Evolutionary conservation across 2,113 vertebrate genomes (phyloP), one percentile per base, ranked within the genome.

Genomic region (Grus americana): DNA sequence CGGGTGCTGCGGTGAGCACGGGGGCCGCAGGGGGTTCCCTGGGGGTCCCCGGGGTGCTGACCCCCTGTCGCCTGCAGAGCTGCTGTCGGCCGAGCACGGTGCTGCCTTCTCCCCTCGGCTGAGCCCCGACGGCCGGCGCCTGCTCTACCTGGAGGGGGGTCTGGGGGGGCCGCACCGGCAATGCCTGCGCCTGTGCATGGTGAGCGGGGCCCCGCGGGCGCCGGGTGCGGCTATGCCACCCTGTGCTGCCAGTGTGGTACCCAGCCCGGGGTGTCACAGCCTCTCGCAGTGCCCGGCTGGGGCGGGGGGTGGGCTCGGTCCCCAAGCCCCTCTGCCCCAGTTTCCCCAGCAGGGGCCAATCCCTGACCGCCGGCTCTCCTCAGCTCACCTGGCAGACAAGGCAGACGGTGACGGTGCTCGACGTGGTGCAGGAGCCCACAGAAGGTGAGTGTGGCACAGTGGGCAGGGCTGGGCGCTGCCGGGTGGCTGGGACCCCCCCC

Each of bases 51-150:
- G 1, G 32, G 23, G 17, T 21, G n/a, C 65, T 93, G 80, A 83
- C 16, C 7, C 16, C 12, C 15, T 26, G 10, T 47, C 8, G 2
- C 49, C 26, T 4, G 4, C 97, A 99, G 99, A 99, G 90, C 98
- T 98, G 93, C 98, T 99, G 57, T 99, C 99, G 0, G 98, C 98
- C 12, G 98, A 98, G 83, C 83, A 95, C 20, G 49, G 94, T 21
- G 98, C 98, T 0, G 97, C 98, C 86, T 98, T 67, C 91, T 99
- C 99, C 46, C 99, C 99, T 4, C 98, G 98, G n/a, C 98, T 99
- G 82, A 99, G 99, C 93, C 99, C 99, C 15, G 98, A 99, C 16
- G 98, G 98, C 44, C 99, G 97, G 95, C 98, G 97, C 44, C 98
- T 99, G 36, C 91, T 99, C 55, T 99, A 99, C 95, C 97, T 99